phyloP scores from a whole-genome alignment of 2,797 vertebrate genomes.

The Gambusia yucatana region DNA sequence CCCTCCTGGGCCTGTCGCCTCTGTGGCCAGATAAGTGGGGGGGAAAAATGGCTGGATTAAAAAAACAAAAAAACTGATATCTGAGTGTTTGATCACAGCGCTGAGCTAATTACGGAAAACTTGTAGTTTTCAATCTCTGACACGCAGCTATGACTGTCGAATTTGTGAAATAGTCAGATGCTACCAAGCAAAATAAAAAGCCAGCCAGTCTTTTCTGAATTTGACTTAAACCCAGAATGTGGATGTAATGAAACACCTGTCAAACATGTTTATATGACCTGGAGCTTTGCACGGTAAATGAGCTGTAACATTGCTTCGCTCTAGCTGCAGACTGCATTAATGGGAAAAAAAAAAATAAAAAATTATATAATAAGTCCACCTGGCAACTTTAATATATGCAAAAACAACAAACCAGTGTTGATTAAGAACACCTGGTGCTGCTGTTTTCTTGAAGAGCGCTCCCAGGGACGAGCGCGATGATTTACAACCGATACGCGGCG shows the following conservation, averaged over 20 bases:
- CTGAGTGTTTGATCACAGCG: not conserved
- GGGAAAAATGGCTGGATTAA: not conserved
- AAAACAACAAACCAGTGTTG: slow-evolving; percentile 64
- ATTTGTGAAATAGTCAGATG: not conserved
- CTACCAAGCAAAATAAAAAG: slow-evolving; percentile 26
- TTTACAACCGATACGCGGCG: slow-evolving; percentile 50
- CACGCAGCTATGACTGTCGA: not conserved
- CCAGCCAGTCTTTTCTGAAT: slow-evolving; percentile 27
- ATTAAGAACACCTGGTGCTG: slow-evolving; percentile 71
- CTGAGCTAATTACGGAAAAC: not conserved
- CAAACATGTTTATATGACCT: slow-evolving; percentile 64
- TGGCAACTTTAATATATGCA: slow-evolving; percentile 69
- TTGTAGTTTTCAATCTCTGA: not conserved
- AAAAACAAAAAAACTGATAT: not conserved
- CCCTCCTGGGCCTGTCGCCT: not conserved
- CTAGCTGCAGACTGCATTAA: slow-evolving; percentile 67
- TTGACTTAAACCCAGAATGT: no score
- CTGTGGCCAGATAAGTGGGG: not conserved
- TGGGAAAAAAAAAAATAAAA: slow-evolving; percentile 21
- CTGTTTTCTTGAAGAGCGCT: slow-evolving; percentile 52
- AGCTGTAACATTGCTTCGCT: slow-evolving; percentile 69
- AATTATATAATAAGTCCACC: slow-evolving; percentile 47
- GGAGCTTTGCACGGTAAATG: slow-evolving; percentile 67
- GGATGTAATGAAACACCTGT: slow-evolving; percentile 70
- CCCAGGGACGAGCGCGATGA: slow-evolving; percentile 45